Conservation (phyloP, 2,797 vertebrate species). For the Eutrigla gurnardus region DNA sequence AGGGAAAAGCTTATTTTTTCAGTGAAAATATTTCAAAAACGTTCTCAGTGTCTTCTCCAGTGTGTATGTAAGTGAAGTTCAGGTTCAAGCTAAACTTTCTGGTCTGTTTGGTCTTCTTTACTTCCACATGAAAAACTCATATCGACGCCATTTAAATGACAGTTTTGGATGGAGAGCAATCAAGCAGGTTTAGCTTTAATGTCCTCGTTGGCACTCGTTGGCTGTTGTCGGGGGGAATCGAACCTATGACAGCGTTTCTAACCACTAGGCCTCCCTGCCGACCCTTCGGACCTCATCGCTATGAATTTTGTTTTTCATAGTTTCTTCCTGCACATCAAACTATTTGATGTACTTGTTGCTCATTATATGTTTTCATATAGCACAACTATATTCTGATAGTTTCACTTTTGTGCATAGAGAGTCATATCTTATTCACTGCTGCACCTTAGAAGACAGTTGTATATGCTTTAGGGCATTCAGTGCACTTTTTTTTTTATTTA, state of each 20-base stretch:
- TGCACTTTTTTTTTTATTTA: conserved; percentile 38
- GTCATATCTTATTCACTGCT: conserved; percentile 70
- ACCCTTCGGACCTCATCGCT: conserved; percentile 47
- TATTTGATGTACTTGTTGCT: conserved; percentile 54
- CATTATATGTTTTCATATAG: conserved; percentile 53
- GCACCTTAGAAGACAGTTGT: conserved; percentile 74
- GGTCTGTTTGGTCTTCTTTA: conserved; percentile 23
- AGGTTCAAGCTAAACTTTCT: conserved; percentile 64
- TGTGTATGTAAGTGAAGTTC: conserved; percentile 56
- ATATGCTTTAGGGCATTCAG: conserved; percentile 62
- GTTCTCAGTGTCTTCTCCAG: conserved; percentile 45
- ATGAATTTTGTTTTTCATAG: conserved; percentile 42
- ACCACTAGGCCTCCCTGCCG: conserved; percentile 43
- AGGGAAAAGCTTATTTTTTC: conserved; percentile 74
- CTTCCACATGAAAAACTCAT: conserved; percentile 13
- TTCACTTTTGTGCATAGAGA: conserved; percentile 60
- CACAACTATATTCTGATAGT: conserved; percentile 52
- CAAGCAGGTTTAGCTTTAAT: conserved; percentile 15
- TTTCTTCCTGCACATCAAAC: conserved; percentile 36
- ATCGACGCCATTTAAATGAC: conserved; percentile 12
- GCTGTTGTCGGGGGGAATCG: not conserved
- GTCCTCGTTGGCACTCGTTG: conserved; percentile 22
- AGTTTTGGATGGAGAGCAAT: conserved; percentile 23
- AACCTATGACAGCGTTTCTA: conserved; percentile 14
- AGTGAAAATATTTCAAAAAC: conserved; percentile 47